Base-by-base conservation (phyloP, 2,888 invertebrate genomes). In the Merodon equestris region DNA sequence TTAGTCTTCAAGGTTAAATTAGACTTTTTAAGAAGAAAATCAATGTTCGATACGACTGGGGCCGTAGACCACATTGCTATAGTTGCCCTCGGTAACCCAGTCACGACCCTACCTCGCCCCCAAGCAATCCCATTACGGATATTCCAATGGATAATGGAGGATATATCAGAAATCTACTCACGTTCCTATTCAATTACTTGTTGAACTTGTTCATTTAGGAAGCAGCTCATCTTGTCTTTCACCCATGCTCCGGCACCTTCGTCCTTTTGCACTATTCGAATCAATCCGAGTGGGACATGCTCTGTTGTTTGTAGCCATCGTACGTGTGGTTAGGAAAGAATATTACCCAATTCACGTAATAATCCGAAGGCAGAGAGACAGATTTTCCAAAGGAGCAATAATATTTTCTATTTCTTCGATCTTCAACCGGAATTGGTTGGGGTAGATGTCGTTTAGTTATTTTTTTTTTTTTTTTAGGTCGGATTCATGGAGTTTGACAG, bases 171-270 rank as follows among this genome's bases (percentile, higher is more conserved):
- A 86, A 85, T 86, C 84, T 85, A 72, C 70, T 84, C 86, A 86
- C 86, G 86, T 86, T 84, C 83, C 83, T 82, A 86, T 86, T 86
- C 86, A 86, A 86, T 86, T 86, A 86, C 86, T 85, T 86, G 87
- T 86, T 85, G 86, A 86, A 85, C 86, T 86, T 85, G 83, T 82
- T 79, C 79, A 79, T 79, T 79, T 79, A 79, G 56, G 70, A 68
- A 60, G 58, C 61, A 63, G 60, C 63, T 79, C 79, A 74, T 79
- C 68, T 53, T 64, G 18, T 68, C 60, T 48, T 58, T 17, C 15
- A 45, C 14, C 17, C 38, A n/a, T 7, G 15, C 19, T 42, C n/a
- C 13, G 48, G 13, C 27, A 15, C 54, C 64, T 47, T 50, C 42
- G 27, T 38, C 10, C 47, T 2, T 27, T 7, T n/a, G n/a, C n/a